Conservation (phyloP, 2,797 vertebrate genomes). For the Austrolebias charrua region DNA sequence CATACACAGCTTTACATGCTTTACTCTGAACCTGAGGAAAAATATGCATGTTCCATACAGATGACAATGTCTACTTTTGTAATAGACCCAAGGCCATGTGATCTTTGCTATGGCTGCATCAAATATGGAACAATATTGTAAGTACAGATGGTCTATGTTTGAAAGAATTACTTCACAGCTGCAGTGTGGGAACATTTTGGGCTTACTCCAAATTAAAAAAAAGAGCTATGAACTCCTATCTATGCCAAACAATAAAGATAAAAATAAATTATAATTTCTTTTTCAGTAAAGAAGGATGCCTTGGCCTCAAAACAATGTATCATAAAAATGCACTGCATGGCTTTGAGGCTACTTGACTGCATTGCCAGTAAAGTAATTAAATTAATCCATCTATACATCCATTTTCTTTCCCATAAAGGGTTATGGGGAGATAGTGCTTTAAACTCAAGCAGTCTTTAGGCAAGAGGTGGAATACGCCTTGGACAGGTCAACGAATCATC, state of each 20-base stretch:
- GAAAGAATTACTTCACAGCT: slow-evolving; percentile 16
- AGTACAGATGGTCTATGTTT: slow-evolving; percentile 10
- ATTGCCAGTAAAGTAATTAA: too few species aligned
- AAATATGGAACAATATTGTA: slow-evolving; percentile 7
- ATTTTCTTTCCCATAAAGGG: too few species aligned
- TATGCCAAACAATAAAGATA: slow-evolving; percentile 11
- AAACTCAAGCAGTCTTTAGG: too few species aligned
- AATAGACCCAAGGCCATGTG: not conserved
- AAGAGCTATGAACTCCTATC: not conserved
- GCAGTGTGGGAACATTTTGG: slow-evolving; percentile 28
- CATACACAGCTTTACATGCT: not conserved
- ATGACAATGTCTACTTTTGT: not conserved
- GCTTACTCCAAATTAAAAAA: slow-evolving; percentile 14
- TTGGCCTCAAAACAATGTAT: not conserved
- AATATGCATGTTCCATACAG: too few species aligned
- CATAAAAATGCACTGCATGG: not conserved
- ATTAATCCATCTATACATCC: too few species aligned
- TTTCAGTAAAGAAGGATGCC: not conserved
- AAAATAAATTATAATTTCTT: slow-evolving; percentile 5
- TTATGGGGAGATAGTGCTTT: too few species aligned
- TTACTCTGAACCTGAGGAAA: not conserved
- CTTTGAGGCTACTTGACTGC: not conserved
- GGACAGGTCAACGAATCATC: too few species aligned
- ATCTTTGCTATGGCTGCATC: not conserved
- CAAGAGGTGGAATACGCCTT: too few species aligned